Base-by-base conservation (phyloP, 2,888 invertebrate genomes). In the Pollenia griseotomentosa region DNA sequence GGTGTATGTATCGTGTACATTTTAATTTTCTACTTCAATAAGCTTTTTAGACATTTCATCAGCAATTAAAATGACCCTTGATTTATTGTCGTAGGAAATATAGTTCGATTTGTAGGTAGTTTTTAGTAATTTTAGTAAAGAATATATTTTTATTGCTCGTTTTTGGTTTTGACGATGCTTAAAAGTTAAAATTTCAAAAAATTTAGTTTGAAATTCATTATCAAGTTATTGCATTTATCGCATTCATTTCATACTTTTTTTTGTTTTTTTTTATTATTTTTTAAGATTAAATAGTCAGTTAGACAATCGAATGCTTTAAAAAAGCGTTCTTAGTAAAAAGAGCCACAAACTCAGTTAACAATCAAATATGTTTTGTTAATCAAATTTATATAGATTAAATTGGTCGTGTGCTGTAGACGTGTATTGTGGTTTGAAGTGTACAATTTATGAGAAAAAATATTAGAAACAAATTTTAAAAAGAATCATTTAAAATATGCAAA, bases 211-310 rank as follows among this genome's bases (percentile, higher is more conserved):
- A n/a, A n/a, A n/a, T n/a, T n/a, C n/a, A n/a, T n/a, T n/a, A n/a
- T n/a, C n/a, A n/a, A n/a, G n/a, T n/a, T n/a, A n/a, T n/a, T n/a
- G n/a, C n/a, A 40, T n/a, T 79, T 79, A 59, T 68, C 79, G 51
- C 70, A 61, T 79, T 70, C 14, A 77, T 23, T 65, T 14, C n/a
- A 5, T 33, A 65, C 1, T 23, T 23, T 23, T n/a, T n/a, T 23
- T 23, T 23, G 23, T 2, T 23, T 23, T 23, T 1, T 46, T 63
- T 75, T 75, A 65, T 63, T 68, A 59, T 23, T 40, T 51, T 79
- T 61, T 10, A 3, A 61, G 79, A 79, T 79, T 70, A 79, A 33
- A 55, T 14, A 44, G 42, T 61, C 12, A 16, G 12, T 51, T 33
- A n/a, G 10, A 2, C 23, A n/a, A 10, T 11, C 46, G 12, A 12